phyloP scores from a whole-genome alignment of 2,888 invertebrate species.

The Pandemis corylana region DNA sequence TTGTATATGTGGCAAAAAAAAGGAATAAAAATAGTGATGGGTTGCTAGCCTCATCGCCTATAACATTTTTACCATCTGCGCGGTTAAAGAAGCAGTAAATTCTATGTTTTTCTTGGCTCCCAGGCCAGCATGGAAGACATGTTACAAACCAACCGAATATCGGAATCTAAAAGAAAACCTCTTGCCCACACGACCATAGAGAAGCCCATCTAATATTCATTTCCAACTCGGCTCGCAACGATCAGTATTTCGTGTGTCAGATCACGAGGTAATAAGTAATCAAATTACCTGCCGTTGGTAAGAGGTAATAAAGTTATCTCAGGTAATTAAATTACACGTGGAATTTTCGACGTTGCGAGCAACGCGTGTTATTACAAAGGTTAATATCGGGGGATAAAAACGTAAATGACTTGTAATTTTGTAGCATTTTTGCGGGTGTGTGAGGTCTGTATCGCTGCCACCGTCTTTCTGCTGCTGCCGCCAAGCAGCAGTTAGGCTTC shows the following conservation, averaged over 20 bases:
- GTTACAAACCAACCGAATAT: too few relatives aligned
- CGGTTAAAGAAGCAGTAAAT: too few relatives aligned
- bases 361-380: background rate
- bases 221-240: background rate
- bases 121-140: too few relatives aligned
- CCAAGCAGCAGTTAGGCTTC: too few relatives aligned
- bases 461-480: too few relatives aligned
- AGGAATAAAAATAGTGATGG: too few relatives aligned
- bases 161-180: too few relatives aligned
- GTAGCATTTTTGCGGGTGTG: background rate
- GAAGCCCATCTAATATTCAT: background rate
- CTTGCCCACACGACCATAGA: background rate
- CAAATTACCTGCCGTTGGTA: conserved; percentile 9
- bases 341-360: conserved; percentile 6
- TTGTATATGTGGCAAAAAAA: too few relatives aligned
- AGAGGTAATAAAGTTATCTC: conserved; percentile 22
- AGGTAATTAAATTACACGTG: conserved; percentile 14
- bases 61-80: too few relatives aligned
- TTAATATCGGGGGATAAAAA: background rate
- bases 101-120: too few relatives aligned
- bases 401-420: background rate
- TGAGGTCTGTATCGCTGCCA: too few relatives aligned
- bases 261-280: conserved; percentile 12
- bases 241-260: conserved; percentile 4
- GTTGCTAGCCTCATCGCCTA: too few relatives aligned